Evolutionary conservation across 2,888 invertebrate genomes (phyloP), one percentile per base, ranked within the genome.

Genomic region (Amorpha juglandis): DNA sequence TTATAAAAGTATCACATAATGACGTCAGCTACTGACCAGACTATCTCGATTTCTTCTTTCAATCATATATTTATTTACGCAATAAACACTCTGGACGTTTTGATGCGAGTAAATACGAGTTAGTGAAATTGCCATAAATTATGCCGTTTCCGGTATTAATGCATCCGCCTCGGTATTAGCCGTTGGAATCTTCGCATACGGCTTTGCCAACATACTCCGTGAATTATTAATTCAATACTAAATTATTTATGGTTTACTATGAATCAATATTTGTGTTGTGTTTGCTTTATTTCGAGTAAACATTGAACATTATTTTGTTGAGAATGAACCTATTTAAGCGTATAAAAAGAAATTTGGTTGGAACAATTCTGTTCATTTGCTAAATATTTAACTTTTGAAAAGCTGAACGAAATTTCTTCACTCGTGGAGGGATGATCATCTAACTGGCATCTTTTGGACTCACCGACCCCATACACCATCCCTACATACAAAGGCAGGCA

Each of bases 51-150:
- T 38, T 58, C 16, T 58, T 58, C 27, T 42, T 58, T 6, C 38
- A 19, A 19, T 38, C 9, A 16, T 16, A 12, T 38, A 58, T 42
- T 38, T 58, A 58, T 58, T 58, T 58, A 19, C 38, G 58, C 19
- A 58, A 58, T 42, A 35, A 42, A 58, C 14, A 42, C 19, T 52
- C 52, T 48, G 27, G 19, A 50, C 19, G 50, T 19, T 50, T 52
- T 14, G 52, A 33, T 52, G 52, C 19, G 19, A 19, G 19, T 58
- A 58, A 58, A 19, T 42, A 42, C 42, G 58, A 42, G 58, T 58
- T 58, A 58, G 58, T 58, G 58, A 58, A 58, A 58, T 58, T 58
- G 58, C 19, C 51, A 51, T 63, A 63, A 63, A 63, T 63, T 51
- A 51, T 63, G 16, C 50, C 35, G 38, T 63, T 63, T 63, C 63